Evolutionary conservation across 2,113 vertebrate genomes (phyloP).

Genomic region (Geococcyx californianus): DNA sequence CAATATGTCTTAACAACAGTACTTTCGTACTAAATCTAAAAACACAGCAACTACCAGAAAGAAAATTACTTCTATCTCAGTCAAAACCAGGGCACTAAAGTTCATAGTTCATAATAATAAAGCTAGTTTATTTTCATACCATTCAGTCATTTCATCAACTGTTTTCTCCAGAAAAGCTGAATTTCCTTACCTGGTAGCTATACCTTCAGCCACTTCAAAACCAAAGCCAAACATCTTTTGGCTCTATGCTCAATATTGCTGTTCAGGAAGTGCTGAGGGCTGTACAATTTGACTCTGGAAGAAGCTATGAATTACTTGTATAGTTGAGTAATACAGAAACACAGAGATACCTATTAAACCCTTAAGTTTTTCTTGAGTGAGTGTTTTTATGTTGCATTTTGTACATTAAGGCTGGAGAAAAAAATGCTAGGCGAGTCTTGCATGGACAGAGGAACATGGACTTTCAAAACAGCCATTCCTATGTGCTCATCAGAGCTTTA

Average conservation of each 20-base stretch:
- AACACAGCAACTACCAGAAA: too few relatives aligned
- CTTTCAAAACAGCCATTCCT: not conserved
- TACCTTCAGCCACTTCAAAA: not conserved
- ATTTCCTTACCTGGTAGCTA: not conserved
- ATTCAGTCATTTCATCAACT: not conserved
- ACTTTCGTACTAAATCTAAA: too few relatives aligned
- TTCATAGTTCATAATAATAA: not conserved
- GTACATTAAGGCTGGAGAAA: not conserved
- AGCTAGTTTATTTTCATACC: not conserved
- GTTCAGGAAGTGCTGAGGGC: not conserved
- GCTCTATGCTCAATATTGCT: not conserved
- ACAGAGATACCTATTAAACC: not conserved
- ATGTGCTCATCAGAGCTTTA: not conserved
- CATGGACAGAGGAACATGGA: not conserved
- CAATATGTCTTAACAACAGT: too few relatives aligned
- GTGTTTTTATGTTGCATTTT: not conserved
- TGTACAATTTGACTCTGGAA: not conserved
- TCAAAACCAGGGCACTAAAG: not conserved
- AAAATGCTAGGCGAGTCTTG: not conserved
- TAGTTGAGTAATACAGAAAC: accelerated
- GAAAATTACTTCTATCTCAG: too few relatives aligned
- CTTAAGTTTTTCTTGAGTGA: not conserved
- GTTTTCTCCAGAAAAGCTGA: not conserved
- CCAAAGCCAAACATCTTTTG: not conserved
- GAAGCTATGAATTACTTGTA: not conserved